Conservation (phyloP, 2,113 vertebrate genomes). For the Pimephales promelas region DNA sequence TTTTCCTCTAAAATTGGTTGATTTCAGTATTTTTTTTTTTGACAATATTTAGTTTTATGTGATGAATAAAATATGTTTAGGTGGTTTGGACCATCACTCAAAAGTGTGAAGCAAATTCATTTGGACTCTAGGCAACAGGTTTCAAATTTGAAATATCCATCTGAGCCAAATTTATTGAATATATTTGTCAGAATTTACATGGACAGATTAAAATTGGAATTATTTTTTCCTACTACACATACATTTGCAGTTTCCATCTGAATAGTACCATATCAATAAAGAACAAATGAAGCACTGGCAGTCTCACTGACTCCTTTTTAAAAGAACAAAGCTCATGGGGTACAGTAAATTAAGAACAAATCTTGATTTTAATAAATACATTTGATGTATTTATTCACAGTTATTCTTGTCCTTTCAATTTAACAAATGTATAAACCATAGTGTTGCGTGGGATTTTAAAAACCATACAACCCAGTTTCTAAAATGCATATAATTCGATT, state of each 20-base stretch:
- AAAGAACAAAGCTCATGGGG: neutral
- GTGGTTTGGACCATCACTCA: slow-evolving; percentile 22
- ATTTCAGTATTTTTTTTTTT: slow-evolving; percentile 35
- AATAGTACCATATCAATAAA: slow-evolving; percentile 71
- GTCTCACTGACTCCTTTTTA: neutral
- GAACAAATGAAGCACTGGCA: slow-evolving; percentile 61
- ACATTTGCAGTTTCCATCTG: slow-evolving; percentile 49
- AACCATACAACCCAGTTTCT: neutral
- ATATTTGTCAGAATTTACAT: slow-evolving; percentile 33
- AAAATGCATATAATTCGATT: neutral
- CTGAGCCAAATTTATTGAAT: slow-evolving; percentile 45
- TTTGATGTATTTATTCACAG: neutral
- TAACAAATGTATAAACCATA: neutral
- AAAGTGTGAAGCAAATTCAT: neutral
- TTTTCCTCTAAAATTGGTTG: slow-evolving; percentile 46
- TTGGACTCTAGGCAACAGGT: neutral
- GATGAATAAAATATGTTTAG: slow-evolving; percentile 33
- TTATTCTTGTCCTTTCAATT: neutral
- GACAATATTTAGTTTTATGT: slow-evolving; percentile 6
- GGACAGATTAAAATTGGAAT: slow-evolving; percentile 35
- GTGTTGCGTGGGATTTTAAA: neutral
- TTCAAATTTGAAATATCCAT: slow-evolving; percentile 7
- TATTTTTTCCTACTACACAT: slow-evolving; percentile 26
- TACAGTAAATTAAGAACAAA: neutral
- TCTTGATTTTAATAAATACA: neutral